Conservation (phyloP, 1,140 invertebrate genomes). For the Diuraphis noxia region DNA sequence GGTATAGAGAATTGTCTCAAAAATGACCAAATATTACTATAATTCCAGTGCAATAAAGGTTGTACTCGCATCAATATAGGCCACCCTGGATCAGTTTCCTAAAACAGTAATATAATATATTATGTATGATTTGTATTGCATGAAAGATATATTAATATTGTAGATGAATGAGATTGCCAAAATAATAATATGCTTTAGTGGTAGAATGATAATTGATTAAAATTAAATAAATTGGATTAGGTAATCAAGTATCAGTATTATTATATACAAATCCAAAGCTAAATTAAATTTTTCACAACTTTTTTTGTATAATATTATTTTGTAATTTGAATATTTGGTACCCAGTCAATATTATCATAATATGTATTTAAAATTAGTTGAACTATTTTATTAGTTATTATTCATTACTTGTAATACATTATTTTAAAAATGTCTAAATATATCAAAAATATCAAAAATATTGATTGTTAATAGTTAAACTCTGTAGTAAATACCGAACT, state of each 20-base stretch:
- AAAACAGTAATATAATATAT: conserved; percentile 57
- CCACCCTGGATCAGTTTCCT: conserved; percentile 86
- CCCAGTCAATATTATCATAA: too few relatives aligned
- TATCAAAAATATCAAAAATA: too few relatives aligned
- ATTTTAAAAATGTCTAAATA: too few relatives aligned
- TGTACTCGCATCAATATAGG: conserved; percentile 83
- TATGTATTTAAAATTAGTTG: too few relatives aligned
- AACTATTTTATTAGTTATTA: too few relatives aligned
- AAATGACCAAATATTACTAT: conserved; percentile 87
- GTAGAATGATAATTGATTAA: not conserved
- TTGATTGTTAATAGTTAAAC: too few relatives aligned
- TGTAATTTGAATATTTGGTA: too few relatives aligned
- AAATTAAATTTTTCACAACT: too few relatives aligned
- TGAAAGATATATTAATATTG: too few relatives aligned
- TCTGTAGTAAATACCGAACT: too few relatives aligned
- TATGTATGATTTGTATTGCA: not conserved
- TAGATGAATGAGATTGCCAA: not conserved
- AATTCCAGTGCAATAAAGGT: conserved; percentile 88
- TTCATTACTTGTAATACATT: too few relatives aligned
- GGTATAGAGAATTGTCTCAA: conserved; percentile 75
- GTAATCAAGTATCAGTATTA: not conserved
- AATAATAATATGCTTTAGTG: not conserved
- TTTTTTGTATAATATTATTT: too few relatives aligned
- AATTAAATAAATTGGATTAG: not conserved
- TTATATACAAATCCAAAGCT: not conserved